Evolutionary conservation across 2,797 vertebrate species (phyloP), one percentile per base, ranked within the genome.

Genomic region (Apodemus agrarius): DNA sequence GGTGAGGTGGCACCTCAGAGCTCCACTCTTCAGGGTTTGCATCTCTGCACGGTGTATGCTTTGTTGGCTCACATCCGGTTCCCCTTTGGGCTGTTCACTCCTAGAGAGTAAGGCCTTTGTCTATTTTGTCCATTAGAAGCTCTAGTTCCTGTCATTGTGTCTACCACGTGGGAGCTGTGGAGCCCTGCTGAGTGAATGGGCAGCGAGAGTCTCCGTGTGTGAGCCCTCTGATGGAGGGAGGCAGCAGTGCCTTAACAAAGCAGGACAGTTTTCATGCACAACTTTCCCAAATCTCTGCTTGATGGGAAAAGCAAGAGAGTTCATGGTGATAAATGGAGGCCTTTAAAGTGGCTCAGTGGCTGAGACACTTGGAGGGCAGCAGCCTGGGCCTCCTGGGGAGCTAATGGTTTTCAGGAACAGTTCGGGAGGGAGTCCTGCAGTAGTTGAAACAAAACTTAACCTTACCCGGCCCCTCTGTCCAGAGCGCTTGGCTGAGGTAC

Each of bases 361-460:
- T 0, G 0, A 83, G 91, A 97, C 89, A 90, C 91, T 94, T 49
- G 31, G 69, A 96, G 93, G 97, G 89, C 87, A 93, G 94, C 91
- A 95, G 91, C 76, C 94, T 92, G 79, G 92, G 61, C 83, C 89
- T 92, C 96, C 94, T 89, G 29, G 90, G 87, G 95, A 89, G 95
- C 94, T 95, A 91, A 96, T 91, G 76, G 89, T 94, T 96, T 97
- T 97, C 91, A 96, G 97, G 76, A 97, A 90, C 92, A 89, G 79
- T 95, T 97, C 89, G 86, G 92, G 93, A 96, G 95, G 37, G 54
- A 90, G 95, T 81, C 80, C 65, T 80, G 74, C 76, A 80, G 96
- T 65, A 96, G 97, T 79, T 40, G 26, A 95, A 97, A 89, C 83
- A 97, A 97, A 97, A 95, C 95, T 75, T 93, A 90, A 96, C 96